These are phyloP conservation scores for Drepana arcuata DNA, from an alignment of 1,140 invertebrate genomes.

Conservation along the genomic window DNA sequence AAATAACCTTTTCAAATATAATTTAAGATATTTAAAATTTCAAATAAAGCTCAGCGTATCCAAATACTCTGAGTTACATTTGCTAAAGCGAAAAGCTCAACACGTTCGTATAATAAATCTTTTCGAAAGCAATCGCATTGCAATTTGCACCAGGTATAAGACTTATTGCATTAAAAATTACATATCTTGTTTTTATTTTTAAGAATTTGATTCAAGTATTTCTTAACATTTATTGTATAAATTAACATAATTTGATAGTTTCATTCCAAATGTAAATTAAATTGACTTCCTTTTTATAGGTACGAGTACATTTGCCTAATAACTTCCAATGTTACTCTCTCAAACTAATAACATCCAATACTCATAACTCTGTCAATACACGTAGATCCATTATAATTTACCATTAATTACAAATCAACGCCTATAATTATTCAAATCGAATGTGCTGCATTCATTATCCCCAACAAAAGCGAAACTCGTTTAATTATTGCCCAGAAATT, in stretches of 20 bases:
- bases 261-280: not conserved
- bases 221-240: not conserved
- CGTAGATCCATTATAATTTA: too few species aligned
- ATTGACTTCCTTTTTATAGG: not conserved
- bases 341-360: too few species aligned
- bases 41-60: not conserved
- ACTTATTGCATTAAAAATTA: conserved; percentile 15
- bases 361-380: too few species aligned
- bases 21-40: too few species aligned
- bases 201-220: not conserved
- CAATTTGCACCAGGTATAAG: conserved; percentile 10
- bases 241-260: not conserved
- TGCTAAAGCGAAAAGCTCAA: conserved; percentile 15
- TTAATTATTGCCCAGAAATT: conserved; percentile 12
- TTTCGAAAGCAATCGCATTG: conserved; percentile 19
- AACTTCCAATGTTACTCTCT: too few species aligned
- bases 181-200: not conserved
- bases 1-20: too few species aligned
- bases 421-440: too few species aligned
- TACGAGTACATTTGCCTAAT: not conserved
- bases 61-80: conserved; percentile 9
- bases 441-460: too few species aligned
- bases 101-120: conserved; percentile 19
- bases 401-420: too few species aligned
- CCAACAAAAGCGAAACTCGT: not conserved